Evolutionary conservation across 2,888 invertebrate genomes (phyloP), one percentile per base, ranked within the genome.

Genomic region (Drosophila falleni): DNA sequence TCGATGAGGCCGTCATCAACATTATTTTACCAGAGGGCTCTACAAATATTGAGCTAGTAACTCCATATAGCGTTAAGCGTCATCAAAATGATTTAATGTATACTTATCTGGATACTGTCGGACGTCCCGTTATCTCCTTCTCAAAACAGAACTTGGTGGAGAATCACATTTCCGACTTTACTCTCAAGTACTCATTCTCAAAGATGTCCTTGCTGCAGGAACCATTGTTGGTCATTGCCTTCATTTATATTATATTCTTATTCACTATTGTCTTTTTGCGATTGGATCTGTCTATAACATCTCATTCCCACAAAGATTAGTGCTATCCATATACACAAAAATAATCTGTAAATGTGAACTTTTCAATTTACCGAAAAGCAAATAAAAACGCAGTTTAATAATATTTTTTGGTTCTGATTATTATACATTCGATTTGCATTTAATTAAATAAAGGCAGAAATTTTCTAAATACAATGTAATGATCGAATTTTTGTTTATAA

Each of bases 11-110:
- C 35, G 94, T 95, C 35, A 95, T 99, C 0, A 97, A 96, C 91
- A 95, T 99, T 56, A 97, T 99, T 86, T 94, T 99, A 68, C 99
- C 99, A 0, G 99, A 99, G 92, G 98, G 98, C 41, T 95, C 97
- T 11, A 94, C 95, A n/a, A 95, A 96, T 89, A 95, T 98, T 56
- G 95, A 97, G 88, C 90, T 98, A 0, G 95, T 94, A 60, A 94
- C 97, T 3, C 99, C 99, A 0, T 99, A 96, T 92, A 91, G 95
- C 9, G 96, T 98, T 0, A 94, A 95, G 19, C 94, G 97, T 51
- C 93, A 95, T 29, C 93, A 96, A 0, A 96, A 98, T 91, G 94
- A 94, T 50, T 92, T 97, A 1, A 97, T 98, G 83, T 97, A 95
- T 91, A 99, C 99, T 4, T 99, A 99, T 92, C 94, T 99, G 89